Evolutionary conservation across 2,797 vertebrate species (phyloP).

Genomic region (Columba guinea): DNA sequence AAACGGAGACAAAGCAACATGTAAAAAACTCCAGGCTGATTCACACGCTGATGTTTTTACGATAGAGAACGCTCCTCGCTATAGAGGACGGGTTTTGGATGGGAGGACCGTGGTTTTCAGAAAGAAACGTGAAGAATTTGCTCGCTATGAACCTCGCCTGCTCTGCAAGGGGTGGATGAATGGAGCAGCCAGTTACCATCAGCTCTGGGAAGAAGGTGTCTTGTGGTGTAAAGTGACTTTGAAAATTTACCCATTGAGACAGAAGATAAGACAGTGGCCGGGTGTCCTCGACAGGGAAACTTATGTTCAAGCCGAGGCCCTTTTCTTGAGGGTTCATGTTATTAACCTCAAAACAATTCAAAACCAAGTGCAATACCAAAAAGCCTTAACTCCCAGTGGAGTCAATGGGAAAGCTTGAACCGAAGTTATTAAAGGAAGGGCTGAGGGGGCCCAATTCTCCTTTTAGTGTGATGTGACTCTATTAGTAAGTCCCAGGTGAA

Average conservation of each 20-base stretch:
- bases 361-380: not conserved
- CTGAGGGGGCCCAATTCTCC: not conserved
- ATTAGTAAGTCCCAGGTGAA: not conserved
- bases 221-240: not conserved
- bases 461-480: not conserved
- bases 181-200: not conserved
- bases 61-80: not conserved
- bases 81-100: not conserved
- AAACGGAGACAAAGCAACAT: not conserved
- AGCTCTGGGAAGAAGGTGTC: not conserved
- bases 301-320: not conserved
- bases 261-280: not conserved
- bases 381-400: not conserved
- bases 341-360: not conserved
- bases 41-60: not conserved
- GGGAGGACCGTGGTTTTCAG: accelerated
- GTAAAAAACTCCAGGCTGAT: not conserved
- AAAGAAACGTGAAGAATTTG: not conserved
- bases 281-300: not conserved
- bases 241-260: not conserved
- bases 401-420: not conserved
- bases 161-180: not conserved
- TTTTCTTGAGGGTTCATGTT: not conserved
- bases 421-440: not conserved
- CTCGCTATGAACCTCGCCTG: not conserved